Base-by-base conservation (phyloP, 2,888 invertebrate genomes). In the Drosophila flavopinicola region DNA sequence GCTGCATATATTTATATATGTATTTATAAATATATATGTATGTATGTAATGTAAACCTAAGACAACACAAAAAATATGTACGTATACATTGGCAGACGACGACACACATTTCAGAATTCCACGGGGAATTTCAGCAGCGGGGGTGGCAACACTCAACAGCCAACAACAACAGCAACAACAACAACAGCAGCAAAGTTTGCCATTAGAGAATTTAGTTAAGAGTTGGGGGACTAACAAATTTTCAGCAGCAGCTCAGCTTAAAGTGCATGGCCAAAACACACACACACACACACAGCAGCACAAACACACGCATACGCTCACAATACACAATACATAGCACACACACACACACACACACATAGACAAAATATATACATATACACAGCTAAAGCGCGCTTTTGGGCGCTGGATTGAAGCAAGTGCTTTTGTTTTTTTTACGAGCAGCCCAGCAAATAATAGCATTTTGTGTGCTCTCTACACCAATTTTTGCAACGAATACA, bases 371-470 rank as follows among this genome's bases (percentile, higher is more conserved):
- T 27, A 33, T 35, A 33, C 27, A 58, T 45, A 57, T 38, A 41
- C 17, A 35, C 6, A 47, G 44, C 39, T 48, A 49, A 59, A 76
- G 53, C 61, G 52, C 64, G 72, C 49, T 66, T 60, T 58, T 64
- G 60, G 56, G 63, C 48, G 37, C 33, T 44, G 42, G 48, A 61
- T 47, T 54, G 64, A 64, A 69, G 54, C 63, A 53, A 72, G 75
- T 72, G 75, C 60, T 74, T 68, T 63, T 67, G 52, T 73, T 20
- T 74, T 67, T 72, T 53, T 67, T 69, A 73, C 73, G 69, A 69
- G 45, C 71, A 58, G 57, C 58, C 86, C 72, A 66, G 68, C 56
- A 68, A 72, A 75, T 72, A 86, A 79, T 72, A 61, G 72, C 78
- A 64, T 78, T 71, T 67, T 54, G 39, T 65, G 25, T 39, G 25